phyloP scores from a whole-genome alignment of 2,888 invertebrate genomes.

The Xestia rhomboidea region DNA sequence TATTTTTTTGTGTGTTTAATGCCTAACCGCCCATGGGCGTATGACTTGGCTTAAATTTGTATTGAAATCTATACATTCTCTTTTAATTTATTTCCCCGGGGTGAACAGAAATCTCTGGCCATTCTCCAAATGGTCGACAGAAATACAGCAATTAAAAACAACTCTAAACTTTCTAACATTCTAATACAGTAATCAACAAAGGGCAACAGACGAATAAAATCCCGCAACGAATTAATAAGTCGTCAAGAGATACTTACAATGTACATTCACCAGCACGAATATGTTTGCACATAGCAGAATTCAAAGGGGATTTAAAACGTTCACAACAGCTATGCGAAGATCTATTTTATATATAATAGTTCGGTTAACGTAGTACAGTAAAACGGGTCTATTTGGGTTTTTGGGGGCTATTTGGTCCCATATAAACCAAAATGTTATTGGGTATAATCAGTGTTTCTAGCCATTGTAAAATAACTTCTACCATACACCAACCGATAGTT shows the following conservation, averaged over 20 bases:
- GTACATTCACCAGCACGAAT: neutral
- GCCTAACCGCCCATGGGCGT: too few species aligned
- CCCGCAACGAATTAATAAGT: conserved; percentile 75
- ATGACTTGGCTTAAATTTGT: neutral
- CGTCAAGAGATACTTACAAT: conserved; percentile 67
- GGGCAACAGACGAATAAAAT: conserved; percentile 54
- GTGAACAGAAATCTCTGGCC: neutral
- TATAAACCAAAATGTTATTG: too few species aligned
- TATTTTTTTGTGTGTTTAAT: too few species aligned
- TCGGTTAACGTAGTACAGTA: too few species aligned
- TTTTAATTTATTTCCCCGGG: neutral
- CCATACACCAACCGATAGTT: too few species aligned
- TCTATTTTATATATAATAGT: too few species aligned
- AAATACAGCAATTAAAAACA: conserved; percentile 33
- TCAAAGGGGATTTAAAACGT: neutral
- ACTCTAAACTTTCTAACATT: conserved; percentile 37
- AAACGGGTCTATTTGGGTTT: too few species aligned
- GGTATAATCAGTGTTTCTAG: too few species aligned
- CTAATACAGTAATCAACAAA: conserved; percentile 57
- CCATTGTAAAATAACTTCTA: too few species aligned
- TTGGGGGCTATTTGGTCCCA: too few species aligned
- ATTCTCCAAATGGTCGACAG: conserved; percentile 1
- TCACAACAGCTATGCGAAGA: too few species aligned
- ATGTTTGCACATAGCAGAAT: neutral
- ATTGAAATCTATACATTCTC: neutral